These are phyloP conservation scores for Pachyrhynchus sulphureomaculatus DNA, from an alignment of 1,140 invertebrate genomes.

Conservation along the genomic window DNA sequence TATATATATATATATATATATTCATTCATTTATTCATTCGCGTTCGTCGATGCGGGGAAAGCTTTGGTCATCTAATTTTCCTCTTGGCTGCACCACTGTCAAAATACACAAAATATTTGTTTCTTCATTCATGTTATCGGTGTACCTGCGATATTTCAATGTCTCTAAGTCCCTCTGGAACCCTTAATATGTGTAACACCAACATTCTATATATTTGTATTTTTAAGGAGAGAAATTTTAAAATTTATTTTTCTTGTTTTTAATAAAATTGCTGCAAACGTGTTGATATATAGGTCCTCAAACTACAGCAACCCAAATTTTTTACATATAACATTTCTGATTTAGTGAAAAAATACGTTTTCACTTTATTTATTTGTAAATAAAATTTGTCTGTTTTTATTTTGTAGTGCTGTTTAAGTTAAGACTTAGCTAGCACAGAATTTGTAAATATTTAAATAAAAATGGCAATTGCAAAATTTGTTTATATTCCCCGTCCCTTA, in stretches of 20 bases:
- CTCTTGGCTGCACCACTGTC: not conserved
- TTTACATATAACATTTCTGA: slow-evolving; percentile 17
- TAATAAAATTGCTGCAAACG: not conserved
- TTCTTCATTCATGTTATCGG: slow-evolving; percentile 13
- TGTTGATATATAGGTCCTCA: slow-evolving; percentile 29
- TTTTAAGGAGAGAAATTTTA: too few relatives aligned
- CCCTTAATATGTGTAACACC: slow-evolving; percentile 8
- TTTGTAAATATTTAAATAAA: slow-evolving; percentile 46
- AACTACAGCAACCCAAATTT: slow-evolving; percentile 31
- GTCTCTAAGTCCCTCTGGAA: not conserved
- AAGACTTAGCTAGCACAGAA: slow-evolving; percentile 43
- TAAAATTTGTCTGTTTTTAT: slow-evolving; percentile 41
- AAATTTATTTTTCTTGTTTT: too few relatives aligned
- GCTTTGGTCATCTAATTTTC: too few relatives aligned
- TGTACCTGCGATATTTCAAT: slow-evolving; percentile 15
- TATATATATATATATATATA: too few relatives aligned
- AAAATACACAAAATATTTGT: slow-evolving; percentile 1
- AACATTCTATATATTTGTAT: slow-evolving; percentile 10
- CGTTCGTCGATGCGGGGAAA: too few relatives aligned
- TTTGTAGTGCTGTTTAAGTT: slow-evolving; percentile 43
- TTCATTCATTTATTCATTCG: too few relatives aligned
- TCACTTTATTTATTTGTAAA: slow-evolving; percentile 38
- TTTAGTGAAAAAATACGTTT: slow-evolving; percentile 25
- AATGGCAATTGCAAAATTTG: slow-evolving; percentile 27
- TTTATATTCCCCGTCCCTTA: not conserved